Evolutionary conservation across 1,140 invertebrate genomes (phyloP), one percentile per base, ranked within the genome.

Genomic region (Drosophila sp.): DNA sequence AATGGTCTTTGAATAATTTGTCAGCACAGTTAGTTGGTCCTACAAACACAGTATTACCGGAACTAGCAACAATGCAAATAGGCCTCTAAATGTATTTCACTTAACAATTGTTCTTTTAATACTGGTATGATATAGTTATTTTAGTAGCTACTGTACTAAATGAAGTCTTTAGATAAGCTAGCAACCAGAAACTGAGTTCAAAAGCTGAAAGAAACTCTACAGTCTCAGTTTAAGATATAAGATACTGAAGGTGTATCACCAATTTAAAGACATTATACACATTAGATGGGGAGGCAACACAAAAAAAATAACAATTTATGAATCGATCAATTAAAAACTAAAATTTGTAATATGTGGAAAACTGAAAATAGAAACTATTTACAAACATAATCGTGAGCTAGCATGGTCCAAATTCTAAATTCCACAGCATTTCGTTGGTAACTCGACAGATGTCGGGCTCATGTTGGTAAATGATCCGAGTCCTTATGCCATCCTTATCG

Each of bases 401-500:
- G 13, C 11, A 41, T 8, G 7, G 0, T 2, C 46, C 45, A n/a
- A 69, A 69, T 21, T 69, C 45, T 0, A 50, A 11, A 2, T 21
- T 29, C 65, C 65, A 69, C 2, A 61, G 4, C 8, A 43, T n/a
- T 7, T 32, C 21, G 7, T 59, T 69, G 16, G 56, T 13, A 1
- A 54, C 40, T 5, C 59, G 5, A 1, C 66, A 32, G 1, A 72
- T 16, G 6, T 73, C 69, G 25, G 46, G 8, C 9, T 71, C 58
- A 14, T 62, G 65, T 38, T 71, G 94, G 8, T 94, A 90, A 72
- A 96, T 92, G 0, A 95, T 93, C 67, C 92, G 92, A 43, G 96
- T 93, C 76, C 97, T 95, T 7, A 97, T 94, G 53, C 97, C 97
- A 65, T 96, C 94, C 76, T 97, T 94, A 2, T 95, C 97, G 63